phyloP scores from a whole-genome alignment of 2,797 vertebrate species.

The Pelochelys cantorii region DNA sequence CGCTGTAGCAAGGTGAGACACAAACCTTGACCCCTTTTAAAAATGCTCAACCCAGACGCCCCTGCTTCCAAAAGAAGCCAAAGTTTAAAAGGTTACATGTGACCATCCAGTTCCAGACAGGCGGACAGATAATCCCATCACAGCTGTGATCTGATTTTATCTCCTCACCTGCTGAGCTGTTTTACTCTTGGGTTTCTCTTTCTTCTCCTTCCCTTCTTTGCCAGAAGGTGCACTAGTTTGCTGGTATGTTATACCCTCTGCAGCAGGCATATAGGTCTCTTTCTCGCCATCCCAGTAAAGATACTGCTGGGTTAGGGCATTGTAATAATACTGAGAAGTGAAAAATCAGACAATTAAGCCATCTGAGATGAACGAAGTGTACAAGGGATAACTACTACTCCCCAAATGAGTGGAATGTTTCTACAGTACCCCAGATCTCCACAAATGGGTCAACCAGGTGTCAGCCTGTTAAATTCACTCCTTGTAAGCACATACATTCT shows the following conservation, averaged over 20 bases:
- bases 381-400: neutral
- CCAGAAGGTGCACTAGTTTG: slow-evolving; percentile 75
- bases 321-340: slow-evolving; percentile 94
- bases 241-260: slow-evolving; percentile 77
- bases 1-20: slow-evolving; percentile 35
- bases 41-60: neutral
- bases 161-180: slow-evolving; percentile 94
- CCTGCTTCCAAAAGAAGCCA: neutral
- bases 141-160: neutral
- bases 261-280: slow-evolving; percentile 92
- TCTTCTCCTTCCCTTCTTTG: slow-evolving; percentile 95
- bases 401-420: neutral
- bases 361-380: rapidly evolving
- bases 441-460: neutral
- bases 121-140: neutral
- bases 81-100: neutral
- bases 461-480: neutral
- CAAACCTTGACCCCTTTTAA: no score
- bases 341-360: neutral
- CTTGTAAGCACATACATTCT: neutral
- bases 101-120: neutral
- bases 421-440: slow-evolving; percentile 3
- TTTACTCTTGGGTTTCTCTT: slow-evolving; percentile 98
- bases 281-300: slow-evolving; percentile 98
- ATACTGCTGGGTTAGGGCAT: slow-evolving; percentile 97